Evolutionary conservation across 2,888 invertebrate genomes (phyloP).

Genomic region (Rhagium mordax): DNA sequence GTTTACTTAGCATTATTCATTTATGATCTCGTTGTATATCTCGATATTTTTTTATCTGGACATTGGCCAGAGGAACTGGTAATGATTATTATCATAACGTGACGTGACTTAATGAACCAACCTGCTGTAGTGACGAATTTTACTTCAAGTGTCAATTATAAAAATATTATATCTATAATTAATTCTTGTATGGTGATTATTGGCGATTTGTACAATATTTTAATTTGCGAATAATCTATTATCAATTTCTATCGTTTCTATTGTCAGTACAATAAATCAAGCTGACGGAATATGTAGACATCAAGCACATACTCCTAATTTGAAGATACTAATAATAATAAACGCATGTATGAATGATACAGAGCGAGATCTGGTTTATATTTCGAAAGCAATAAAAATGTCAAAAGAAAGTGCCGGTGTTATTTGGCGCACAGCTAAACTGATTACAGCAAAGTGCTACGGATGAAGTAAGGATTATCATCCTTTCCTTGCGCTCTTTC

Average conservation of each 20-base stretch:
- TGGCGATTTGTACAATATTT: too few relatives aligned
- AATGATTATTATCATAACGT: too few relatives aligned
- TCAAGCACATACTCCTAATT: background rate
- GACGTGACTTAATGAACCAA: too few relatives aligned
- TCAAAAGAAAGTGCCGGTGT: slow-evolving; percentile 26
- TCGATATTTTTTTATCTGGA: too few relatives aligned
- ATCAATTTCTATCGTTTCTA: background rate
- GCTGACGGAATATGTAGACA: background rate
- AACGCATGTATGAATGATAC: background rate
- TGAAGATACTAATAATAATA: slow-evolving; percentile 14
- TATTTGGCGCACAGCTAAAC: slow-evolving; percentile 16
- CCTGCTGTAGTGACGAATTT: too few relatives aligned
- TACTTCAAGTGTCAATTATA: too few relatives aligned
- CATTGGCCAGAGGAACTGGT: too few relatives aligned
- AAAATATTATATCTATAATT: too few relatives aligned
- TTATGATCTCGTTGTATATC: too few relatives aligned
- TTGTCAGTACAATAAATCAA: background rate
- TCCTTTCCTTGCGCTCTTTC: background rate
- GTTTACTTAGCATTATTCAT: too few relatives aligned
- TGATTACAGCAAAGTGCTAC: slow-evolving; percentile 22
- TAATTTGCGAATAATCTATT: background rate
- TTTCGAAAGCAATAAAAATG: slow-evolving; percentile 22
- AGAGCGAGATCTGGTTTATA: slow-evolving; percentile 16
- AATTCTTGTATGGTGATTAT: too few relatives aligned
- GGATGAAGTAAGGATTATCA: slow-evolving; percentile 14